A percentile compares a stretch with the other conserved stretches of the same genome.
Conservation (phyloP, 2,113 vertebrate genomes). For the Archocentrus centrarchus region DNA sequence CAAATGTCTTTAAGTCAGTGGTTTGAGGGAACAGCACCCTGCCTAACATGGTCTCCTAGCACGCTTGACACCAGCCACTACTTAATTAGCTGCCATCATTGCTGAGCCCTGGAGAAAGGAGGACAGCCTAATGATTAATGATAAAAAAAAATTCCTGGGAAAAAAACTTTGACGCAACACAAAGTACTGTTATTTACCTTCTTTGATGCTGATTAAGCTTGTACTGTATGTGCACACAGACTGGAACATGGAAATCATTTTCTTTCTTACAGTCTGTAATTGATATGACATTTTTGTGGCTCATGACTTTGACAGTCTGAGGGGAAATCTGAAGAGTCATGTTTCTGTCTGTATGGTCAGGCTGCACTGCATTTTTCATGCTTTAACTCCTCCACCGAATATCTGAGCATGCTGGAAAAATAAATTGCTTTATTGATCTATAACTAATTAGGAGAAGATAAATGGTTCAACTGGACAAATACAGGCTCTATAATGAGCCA, state of each 20-base stretch:
- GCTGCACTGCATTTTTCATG: slow-evolving; percentile 70
- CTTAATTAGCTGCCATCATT: slow-evolving; percentile 82
- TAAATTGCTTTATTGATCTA: slow-evolving; percentile 85
- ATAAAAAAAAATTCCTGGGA: slow-evolving; percentile 73
- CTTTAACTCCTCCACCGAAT: slow-evolving; percentile 75
- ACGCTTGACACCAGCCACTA: slow-evolving; percentile 77
- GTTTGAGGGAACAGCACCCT: slow-evolving; percentile 55
- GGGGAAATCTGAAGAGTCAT: slow-evolving; percentile 73
- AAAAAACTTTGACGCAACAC: slow-evolving; percentile 52
- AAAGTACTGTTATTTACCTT: slow-evolving; percentile 41
- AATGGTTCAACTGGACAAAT: slow-evolving; percentile 82
- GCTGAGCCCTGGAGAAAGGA: slow-evolving; percentile 69
- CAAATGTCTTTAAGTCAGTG: slow-evolving; percentile 40
- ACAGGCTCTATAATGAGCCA: slow-evolving; percentile 79
- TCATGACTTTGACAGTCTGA: slow-evolving; percentile 52
- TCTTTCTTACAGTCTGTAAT: not conserved
- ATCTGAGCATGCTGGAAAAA: slow-evolving; percentile 77
- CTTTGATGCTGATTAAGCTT: slow-evolving; percentile 25
- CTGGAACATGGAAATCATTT: slow-evolving; percentile 11
- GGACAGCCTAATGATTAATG: slow-evolving; percentile 80
- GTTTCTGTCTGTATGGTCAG: slow-evolving; percentile 71
- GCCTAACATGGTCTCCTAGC: slow-evolving; percentile 64
- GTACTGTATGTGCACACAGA: not conserved
- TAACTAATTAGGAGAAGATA: slow-evolving; percentile 84
- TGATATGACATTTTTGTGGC: slow-evolving; percentile 54